Evolutionary conservation across 2,888 invertebrate species (phyloP).

Genomic region (Danaus chrysippus): DNA sequence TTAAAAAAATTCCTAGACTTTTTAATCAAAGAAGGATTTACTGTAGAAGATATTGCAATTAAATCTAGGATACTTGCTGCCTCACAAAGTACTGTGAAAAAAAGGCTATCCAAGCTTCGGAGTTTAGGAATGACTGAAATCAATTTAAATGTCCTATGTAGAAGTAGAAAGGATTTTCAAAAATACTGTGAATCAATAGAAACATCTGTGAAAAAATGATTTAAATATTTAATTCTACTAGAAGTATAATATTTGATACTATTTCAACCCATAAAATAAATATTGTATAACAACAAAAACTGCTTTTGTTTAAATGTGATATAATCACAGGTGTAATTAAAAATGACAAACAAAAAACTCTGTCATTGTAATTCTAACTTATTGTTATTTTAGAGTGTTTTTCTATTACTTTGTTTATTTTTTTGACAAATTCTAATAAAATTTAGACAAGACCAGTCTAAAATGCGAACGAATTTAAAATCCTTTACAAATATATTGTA

Average conservation of each 20-base stretch:
- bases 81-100: constrained; percentile 76
- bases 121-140: constrained; percentile 65
- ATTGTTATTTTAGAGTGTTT: too few species aligned
- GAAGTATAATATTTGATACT: not conserved
- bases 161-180: constrained; percentile 75
- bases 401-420: too few species aligned
- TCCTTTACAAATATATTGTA: too few species aligned
- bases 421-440: too few species aligned
- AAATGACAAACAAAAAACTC: too few species aligned
- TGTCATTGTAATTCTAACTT: too few species aligned
- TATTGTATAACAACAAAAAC: too few species aligned
- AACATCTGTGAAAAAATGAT: constrained; percentile 20
- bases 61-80: constrained; percentile 78
- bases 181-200: constrained; percentile 63
- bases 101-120: constrained; percentile 71
- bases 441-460: too few species aligned
- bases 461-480: too few species aligned
- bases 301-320: too few species aligned
- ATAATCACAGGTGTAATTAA: too few species aligned
- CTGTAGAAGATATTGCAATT: constrained; percentile 71
- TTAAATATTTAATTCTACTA: not conserved
- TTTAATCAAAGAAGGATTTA: constrained; percentile 73
- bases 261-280: not conserved
- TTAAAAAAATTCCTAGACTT: constrained; percentile 80
- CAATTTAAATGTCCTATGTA: constrained; percentile 77